A percentile compares a stretch with the other conserved stretches of the same genome.
Evolutionary conservation across 1,140 invertebrate species (phyloP).

Genomic region (Acyrthosiphon pisum): DNA sequence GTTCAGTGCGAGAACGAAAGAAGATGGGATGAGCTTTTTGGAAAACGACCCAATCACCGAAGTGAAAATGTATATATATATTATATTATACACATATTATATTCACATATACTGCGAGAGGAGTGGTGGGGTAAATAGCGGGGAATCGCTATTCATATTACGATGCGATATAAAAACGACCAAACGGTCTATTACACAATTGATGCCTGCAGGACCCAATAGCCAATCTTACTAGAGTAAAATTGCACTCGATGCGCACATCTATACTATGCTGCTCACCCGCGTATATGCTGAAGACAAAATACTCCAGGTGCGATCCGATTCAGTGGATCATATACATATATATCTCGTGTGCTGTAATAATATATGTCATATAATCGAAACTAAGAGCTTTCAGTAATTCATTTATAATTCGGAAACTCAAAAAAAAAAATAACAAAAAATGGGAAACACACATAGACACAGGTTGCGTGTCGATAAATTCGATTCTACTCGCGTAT

Average conservation of each 20-base stretch:
- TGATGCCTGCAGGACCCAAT: not conserved
- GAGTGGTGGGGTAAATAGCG: not conserved
- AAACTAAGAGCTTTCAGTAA: not conserved
- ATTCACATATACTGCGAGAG: too few species aligned
- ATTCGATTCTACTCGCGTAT: not conserved
- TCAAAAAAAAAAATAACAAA: not conserved
- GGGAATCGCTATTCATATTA: not conserved
- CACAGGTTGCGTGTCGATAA: not conserved
- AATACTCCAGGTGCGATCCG: not conserved
- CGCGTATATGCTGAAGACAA: not conserved
- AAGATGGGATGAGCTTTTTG: not conserved
- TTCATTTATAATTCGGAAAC: not conserved
- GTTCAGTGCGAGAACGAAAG: too few species aligned
- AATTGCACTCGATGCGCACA: not conserved
- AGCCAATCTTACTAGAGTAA: not conserved
- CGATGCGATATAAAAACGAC: not conserved
- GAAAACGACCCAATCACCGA: conserved; percentile 33
- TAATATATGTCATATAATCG: conserved; percentile 4
- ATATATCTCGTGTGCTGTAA: not conserved
- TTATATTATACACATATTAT: not conserved
- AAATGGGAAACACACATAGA: not conserved
- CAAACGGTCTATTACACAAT: conserved; percentile 32
- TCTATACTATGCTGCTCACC: not conserved
- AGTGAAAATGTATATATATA: not conserved
- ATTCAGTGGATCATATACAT: not conserved